A percentile compares a stretch with the other conserved stretches of the same genome.
phyloP scores from a whole-genome alignment of 1,140 invertebrate species.

The Trichonephila clavata region DNA sequence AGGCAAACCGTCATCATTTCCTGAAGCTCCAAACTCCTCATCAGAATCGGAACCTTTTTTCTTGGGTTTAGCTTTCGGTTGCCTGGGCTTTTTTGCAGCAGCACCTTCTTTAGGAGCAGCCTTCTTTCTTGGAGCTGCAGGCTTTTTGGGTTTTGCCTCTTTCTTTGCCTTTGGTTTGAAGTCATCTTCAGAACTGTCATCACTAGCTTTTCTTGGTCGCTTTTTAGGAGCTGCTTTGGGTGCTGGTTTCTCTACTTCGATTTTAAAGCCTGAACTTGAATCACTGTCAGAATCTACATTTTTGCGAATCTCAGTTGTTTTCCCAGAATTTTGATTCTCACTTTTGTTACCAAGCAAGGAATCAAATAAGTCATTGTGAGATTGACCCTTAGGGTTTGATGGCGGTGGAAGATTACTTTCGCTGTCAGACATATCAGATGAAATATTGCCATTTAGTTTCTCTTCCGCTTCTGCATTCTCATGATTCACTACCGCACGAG shows the following conservation, averaged over 20 bases:
- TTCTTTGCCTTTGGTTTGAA: conserved; percentile 76
- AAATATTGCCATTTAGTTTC: conserved; percentile 68
- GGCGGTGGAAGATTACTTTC: conserved; percentile 68
- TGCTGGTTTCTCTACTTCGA: conserved; percentile 77
- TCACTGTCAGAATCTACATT: conserved; percentile 71
- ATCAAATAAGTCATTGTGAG: conserved; percentile 71
- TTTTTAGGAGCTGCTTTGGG: conserved; percentile 77
- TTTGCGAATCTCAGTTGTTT: conserved; percentile 80
- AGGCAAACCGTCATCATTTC: not conserved
- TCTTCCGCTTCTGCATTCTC: conserved; percentile 68
- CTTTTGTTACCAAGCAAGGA: conserved; percentile 55
- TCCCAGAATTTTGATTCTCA: conserved; percentile 78
- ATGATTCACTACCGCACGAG: not conserved
- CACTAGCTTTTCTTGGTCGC: conserved; percentile 75
- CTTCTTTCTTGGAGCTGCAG: conserved; percentile 79
- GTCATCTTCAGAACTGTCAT: conserved; percentile 79
- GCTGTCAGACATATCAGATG: conserved; percentile 69
- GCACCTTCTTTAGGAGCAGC: conserved; percentile 78
- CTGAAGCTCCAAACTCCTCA: conserved; percentile 74
- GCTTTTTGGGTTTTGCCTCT: conserved; percentile 78
- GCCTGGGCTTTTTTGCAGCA: conserved; percentile 78
- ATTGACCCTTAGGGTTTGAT: conserved; percentile 75
- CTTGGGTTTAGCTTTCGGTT: conserved; percentile 78
- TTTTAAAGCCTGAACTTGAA: conserved; percentile 71
- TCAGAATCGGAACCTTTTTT: conserved; percentile 76